phyloP scores from a whole-genome alignment of 2,888 invertebrate genomes.

The Nomada fabriciana region DNA sequence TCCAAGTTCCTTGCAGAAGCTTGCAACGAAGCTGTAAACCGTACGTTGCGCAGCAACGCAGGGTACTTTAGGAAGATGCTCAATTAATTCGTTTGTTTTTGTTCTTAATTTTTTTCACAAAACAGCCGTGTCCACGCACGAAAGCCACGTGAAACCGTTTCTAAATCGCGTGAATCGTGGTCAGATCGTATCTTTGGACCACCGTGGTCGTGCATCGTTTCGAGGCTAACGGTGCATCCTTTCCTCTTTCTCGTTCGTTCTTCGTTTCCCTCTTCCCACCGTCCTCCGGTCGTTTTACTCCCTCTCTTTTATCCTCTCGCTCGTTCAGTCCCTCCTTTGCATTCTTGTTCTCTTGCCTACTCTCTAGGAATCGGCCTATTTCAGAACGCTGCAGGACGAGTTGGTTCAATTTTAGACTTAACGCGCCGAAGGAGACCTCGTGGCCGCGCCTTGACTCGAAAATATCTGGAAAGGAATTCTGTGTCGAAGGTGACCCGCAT shows the following conservation, averaged over 20 bases:
- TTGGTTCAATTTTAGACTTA: slow-evolving; percentile 60
- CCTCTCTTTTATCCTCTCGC: slow-evolving; percentile 26
- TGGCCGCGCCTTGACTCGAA: slow-evolving; percentile 31
- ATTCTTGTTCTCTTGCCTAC: slow-evolving; percentile 29
- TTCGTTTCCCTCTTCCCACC: slow-evolving; percentile 32
- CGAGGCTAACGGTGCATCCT: slow-evolving; percentile 74
- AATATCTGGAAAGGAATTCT: slow-evolving; percentile 27
- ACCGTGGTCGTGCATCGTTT: slow-evolving; percentile 62
- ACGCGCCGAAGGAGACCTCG: slow-evolving; percentile 50
- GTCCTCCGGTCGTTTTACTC: neutral
- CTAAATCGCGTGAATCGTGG: slow-evolving; percentile 47
- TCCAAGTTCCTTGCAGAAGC: too few relatives aligned
- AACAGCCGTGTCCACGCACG: slow-evolving; percentile 5
- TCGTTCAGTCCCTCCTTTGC: slow-evolving; percentile 45
- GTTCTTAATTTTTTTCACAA: neutral
- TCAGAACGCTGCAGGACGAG: slow-evolving; percentile 60
- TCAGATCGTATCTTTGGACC: slow-evolving; percentile 43
- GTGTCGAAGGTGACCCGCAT: slow-evolving; percentile 28
- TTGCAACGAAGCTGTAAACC: too few relatives aligned
- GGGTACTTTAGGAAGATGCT: too few relatives aligned
- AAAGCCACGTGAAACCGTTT: slow-evolving; percentile 27
- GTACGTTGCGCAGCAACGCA: too few relatives aligned
- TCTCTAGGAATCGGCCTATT: slow-evolving; percentile 73
- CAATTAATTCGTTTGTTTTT: too few relatives aligned
- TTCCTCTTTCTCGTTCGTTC: slow-evolving; percentile 39